These are phyloP conservation scores for Xenopus borealis DNA, from an alignment of 2,113 vertebrate species.

Conservation along the genomic window DNA sequence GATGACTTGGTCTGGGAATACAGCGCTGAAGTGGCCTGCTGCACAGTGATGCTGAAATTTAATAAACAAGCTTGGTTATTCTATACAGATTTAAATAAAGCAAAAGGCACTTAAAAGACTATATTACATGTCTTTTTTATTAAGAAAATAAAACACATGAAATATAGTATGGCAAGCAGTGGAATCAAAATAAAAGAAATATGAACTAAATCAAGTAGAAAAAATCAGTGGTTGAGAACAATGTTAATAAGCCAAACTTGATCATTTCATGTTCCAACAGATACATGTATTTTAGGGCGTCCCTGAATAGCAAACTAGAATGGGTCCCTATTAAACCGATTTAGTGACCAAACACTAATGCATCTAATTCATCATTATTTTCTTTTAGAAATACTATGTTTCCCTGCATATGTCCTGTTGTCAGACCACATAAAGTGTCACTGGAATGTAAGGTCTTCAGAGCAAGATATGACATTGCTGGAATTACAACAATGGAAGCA, in stretches of 20 bases:
- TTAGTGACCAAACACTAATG: slow-evolving; percentile 45
- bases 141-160: slow-evolving; percentile 26
- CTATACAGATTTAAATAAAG: slow-evolving; percentile 44
- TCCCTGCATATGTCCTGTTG: slow-evolving; percentile 35
- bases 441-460: slow-evolving; percentile 25
- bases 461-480: slow-evolving; percentile 12
- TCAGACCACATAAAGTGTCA: slow-evolving; percentile 26
- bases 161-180: too few species aligned
- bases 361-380: slow-evolving; percentile 21
- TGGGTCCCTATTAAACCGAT: slow-evolving; percentile 31
- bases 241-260: slow-evolving; percentile 43
- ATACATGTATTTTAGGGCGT: background rate
- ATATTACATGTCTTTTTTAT: slow-evolving; percentile 49
- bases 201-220: slow-evolving; percentile 16
- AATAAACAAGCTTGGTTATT: slow-evolving; percentile 58
- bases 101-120: slow-evolving; percentile 51
- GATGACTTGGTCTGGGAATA: slow-evolving; percentile 59
- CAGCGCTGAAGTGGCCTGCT: slow-evolving; percentile 52
- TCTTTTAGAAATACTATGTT: slow-evolving; percentile 4
- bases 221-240: slow-evolving; percentile 38
- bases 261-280: slow-evolving; percentile 4
- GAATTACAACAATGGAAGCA: background rate
- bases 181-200: background rate
- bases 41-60: slow-evolving; percentile 57
- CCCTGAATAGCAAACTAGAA: background rate